Evolutionary conservation across 2,113 vertebrate genomes (phyloP).

Genomic region (Colinus virginianus): DNA sequence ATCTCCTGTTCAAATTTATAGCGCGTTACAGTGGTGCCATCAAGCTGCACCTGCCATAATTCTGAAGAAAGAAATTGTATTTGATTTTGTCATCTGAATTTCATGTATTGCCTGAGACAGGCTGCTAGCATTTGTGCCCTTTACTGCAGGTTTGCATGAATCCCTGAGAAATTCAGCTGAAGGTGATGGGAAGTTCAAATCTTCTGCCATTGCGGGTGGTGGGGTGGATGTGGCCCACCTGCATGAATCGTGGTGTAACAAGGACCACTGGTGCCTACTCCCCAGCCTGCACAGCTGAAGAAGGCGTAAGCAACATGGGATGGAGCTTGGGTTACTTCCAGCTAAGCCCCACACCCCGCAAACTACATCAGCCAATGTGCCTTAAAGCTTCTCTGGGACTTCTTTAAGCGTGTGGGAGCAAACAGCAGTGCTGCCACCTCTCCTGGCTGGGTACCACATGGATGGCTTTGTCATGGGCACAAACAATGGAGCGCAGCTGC

Average conservation of each 20-base stretch:
- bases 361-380: neutral
- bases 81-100: slow-evolving; percentile 7
- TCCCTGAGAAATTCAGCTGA: neutral
- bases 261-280: neutral
- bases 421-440: neutral
- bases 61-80: neutral
- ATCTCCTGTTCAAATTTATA: neutral
- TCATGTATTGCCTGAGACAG: neutral
- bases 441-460: neutral
- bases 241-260: neutral
- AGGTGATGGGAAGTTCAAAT: neutral
- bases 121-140: neutral
- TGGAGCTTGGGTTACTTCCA: neutral
- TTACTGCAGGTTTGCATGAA: neutral
- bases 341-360: neutral
- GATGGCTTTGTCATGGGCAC: neutral
- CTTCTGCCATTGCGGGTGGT: neutral
- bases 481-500: neutral
- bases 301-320: neutral
- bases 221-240: neutral
- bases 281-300: neutral
- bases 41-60: neutral
- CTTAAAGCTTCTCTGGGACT: neutral
- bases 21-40: neutral
- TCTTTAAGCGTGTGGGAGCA: neutral